Percentiles rank a stretch among this genome's conserved stretches.
phyloP scores from a whole-genome alignment of 37 sponge, comb jelly and placozoan species.

The Halichondria panicea region DNA sequence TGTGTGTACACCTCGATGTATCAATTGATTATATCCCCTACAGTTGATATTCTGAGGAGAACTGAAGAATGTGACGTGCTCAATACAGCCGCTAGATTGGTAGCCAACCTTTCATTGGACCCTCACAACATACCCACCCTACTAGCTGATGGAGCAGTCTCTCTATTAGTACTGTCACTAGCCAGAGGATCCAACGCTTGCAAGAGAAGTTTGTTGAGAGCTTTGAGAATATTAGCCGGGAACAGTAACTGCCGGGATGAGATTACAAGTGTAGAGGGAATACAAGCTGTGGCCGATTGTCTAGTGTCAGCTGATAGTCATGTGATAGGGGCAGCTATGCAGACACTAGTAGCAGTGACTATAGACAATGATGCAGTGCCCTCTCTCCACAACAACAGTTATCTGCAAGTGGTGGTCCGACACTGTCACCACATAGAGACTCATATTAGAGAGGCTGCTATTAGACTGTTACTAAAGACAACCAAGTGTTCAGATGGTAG shows the following conservation, averaged over 20 bases:
- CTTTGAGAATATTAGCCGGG: slow-evolving; percentile 16
- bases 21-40: not conserved
- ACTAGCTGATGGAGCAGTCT: slow-evolving; percentile 1
- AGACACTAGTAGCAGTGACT: not conserved
- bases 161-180: slow-evolving; percentile 6
- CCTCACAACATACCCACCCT: not conserved
- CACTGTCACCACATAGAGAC: not conserved
- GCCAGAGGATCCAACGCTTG: slow-evolving; percentile 6
- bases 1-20: not conserved
- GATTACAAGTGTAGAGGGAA: slow-evolving; percentile 8
- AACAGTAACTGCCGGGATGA: slow-evolving; percentile 21
- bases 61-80: slow-evolving; percentile 6
- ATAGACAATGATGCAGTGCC: slow-evolving; percentile 19
- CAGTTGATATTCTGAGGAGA: slow-evolving; percentile 11
- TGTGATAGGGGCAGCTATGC: slow-evolving; percentile 22
- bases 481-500: slow-evolving; percentile 36
- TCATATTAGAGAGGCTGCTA: not conserved
- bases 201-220: slow-evolving; percentile 39
- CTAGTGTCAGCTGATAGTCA: slow-evolving; percentile 16
- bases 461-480: slow-evolving; percentile 20
- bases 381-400: slow-evolving; percentile 13
- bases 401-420: slow-evolving; percentile 15
- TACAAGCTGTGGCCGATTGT: slow-evolving; percentile 18
- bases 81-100: slow-evolving; percentile 30
- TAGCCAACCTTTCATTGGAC: slow-evolving; percentile 54